phyloP scores from a whole-genome alignment of 2,113 vertebrate genomes.

The Anseranas semipalmata region DNA sequence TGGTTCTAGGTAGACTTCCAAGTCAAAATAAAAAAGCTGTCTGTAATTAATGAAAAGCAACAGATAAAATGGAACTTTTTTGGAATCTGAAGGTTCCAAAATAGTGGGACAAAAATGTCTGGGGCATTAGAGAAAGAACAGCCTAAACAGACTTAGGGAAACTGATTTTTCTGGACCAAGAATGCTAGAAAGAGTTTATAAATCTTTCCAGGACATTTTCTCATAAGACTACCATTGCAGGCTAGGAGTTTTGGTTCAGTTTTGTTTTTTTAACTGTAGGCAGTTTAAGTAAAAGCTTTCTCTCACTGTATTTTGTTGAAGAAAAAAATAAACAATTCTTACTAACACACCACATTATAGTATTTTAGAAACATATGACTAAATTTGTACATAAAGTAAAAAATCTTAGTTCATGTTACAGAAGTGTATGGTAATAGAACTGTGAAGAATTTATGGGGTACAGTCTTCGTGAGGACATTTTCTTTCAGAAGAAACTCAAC shows the following conservation, averaged over 20 bases:
- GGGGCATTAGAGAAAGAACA: background rate
- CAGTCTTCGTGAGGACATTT: rapidly evolving
- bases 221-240: background rate
- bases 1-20: background rate
- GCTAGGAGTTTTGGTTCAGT: background rate
- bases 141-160: background rate
- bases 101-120: background rate
- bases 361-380: background rate
- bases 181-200: background rate
- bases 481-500: background rate
- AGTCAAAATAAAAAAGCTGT: background rate
- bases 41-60: background rate
- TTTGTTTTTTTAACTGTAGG: background rate
- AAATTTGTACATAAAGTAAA: background rate
- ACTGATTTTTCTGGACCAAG: background rate
- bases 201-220: background rate
- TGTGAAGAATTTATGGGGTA: background rate
- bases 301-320: background rate
- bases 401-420: background rate
- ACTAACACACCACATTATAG: background rate
- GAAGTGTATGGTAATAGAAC: background rate
- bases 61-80: background rate
- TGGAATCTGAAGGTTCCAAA: background rate
- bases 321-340: background rate
- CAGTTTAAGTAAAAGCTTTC: background rate